Base-by-base conservation (phyloP, 2,113 vertebrate species). In the Phodopus roborovskii region DNA sequence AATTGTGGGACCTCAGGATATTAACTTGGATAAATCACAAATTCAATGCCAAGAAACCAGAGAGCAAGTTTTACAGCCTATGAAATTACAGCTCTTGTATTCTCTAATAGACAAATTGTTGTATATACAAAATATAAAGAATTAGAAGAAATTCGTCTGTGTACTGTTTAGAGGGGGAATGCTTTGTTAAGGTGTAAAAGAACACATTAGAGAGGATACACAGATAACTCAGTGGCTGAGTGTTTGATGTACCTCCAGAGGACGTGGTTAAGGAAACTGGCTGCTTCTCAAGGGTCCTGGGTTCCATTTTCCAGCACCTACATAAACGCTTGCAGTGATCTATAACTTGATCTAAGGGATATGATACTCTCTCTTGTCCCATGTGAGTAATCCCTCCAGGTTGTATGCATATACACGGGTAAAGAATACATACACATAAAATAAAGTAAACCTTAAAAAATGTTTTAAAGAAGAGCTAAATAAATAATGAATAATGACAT, bases 371-470 rank as follows among this genome's bases (percentile, higher is more conserved):
- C 33, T 81, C 39, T 36, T 82, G 36, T 7, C 4, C 22, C 16
- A 22, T 26, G 13, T 9, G 1, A 13, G 7, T n/a, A 39, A 3
- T 60, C 12, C 36, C 24, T 39, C 3, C 42, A 82, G 3, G 0
- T 58, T 12, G 5, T 22, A 24, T 19, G 39, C 11, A 81, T 15
- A 81, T 20, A 56, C 10, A 22, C 9, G 36, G 8, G 50, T 56
- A 58, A 58, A 36, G 11, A 81, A 79, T 4, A 7, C 0, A 13
- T 19, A 39, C 9, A 82, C 33, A 81, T 56, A 81, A 79, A 81
- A 13, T 58, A 58, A 53, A 50, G 28, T 50, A 78, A 81, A 81
- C 11, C 19, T 24, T 56, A n/a, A 58, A 81, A 82, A 7, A 24
- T 82, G 10, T 13, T 82, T 60, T 28, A 28, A 24, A 81, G 56